Base-by-base conservation (phyloP, 2,113 vertebrate genomes). In the Scomber scombrus region DNA sequence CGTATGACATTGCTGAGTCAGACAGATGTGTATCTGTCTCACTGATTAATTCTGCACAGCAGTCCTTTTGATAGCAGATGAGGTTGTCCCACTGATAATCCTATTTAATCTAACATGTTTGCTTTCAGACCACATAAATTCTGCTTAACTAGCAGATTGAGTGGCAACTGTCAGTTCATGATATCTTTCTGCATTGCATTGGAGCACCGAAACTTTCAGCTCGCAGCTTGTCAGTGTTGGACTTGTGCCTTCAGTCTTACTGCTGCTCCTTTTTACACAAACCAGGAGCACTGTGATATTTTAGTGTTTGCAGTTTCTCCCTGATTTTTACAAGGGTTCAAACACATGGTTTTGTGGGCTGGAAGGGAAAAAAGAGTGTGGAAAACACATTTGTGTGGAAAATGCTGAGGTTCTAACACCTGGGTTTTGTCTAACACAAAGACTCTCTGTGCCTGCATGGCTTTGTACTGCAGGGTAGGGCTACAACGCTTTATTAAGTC, bases 381-480 rank as follows among this genome's bases (percentile, higher is more conserved):
- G 87, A 88, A 91, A 89, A 89, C 81, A 85, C 84, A 62, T 89
- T 84, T 82, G 78, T 84, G 84, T 88, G 85, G 85, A 90, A 90
- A 90, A 84, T 68, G 61, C 50, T 73, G 78, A 75, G 21, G 51
- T 70, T 86, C 15, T 83, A 47, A 81, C 91, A 92, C 89, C 90
- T 92, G 87, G 82, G 66, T 76, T 78, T 79, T 69, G 71, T 65
- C 72, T 54, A 55, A 90, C 58, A 92, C 84, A 91, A 78, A 85
- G 87, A 65, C 68, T 66, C 45, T 52, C 54, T 90, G 78, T 87
- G 73, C 67, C 49, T 57, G 60, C 7, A 3, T 29, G 15, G 54
- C 74, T 82, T 71, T 88, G 74, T 81, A 12, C 45, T 18, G 73
- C 51, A 26, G 45, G 77, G 21, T 43, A 43, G 29, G 63, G 56